phyloP scores from a whole-genome alignment of 2,113 vertebrate species.

The Rostratula benghalensis region DNA sequence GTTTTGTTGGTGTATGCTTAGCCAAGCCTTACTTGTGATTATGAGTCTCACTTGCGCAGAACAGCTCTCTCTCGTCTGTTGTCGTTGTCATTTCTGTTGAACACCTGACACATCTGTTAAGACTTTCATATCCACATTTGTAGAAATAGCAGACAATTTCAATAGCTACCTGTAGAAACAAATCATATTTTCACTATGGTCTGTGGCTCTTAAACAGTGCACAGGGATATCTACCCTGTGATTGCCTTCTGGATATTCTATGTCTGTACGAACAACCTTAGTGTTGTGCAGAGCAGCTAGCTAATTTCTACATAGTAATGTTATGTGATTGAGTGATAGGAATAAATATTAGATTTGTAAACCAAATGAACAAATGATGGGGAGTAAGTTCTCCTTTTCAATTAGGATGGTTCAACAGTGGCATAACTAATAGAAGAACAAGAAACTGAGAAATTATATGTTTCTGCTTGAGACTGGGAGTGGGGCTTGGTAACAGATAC shows the following conservation, averaged over 20 bases:
- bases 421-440: not conserved
- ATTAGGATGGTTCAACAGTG: constrained; percentile 45
- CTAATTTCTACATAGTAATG: not conserved
- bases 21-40: not conserved
- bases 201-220: not conserved
- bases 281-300: not conserved
- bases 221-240: rapidly evolving
- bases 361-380: constrained; percentile 42
- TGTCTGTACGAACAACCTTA: not conserved
- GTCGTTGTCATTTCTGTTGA: not conserved
- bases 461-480: not conserved
- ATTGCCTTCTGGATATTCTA: not conserved
- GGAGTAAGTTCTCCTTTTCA: constrained; percentile 3
- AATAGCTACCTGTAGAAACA: not conserved
- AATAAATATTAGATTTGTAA: not conserved
- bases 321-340: not conserved
- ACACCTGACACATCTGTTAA: not conserved
- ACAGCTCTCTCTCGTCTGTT: not conserved
- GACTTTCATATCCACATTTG: not conserved
- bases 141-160: not conserved
- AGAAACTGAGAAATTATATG: constrained; percentile 1
- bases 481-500: not conserved
- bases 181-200: not conserved
- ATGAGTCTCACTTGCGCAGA: not conserved
- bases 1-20: not conserved